Evolutionary conservation across 2,113 vertebrate genomes (phyloP).

Genomic region (Promerops cafer): DNA sequence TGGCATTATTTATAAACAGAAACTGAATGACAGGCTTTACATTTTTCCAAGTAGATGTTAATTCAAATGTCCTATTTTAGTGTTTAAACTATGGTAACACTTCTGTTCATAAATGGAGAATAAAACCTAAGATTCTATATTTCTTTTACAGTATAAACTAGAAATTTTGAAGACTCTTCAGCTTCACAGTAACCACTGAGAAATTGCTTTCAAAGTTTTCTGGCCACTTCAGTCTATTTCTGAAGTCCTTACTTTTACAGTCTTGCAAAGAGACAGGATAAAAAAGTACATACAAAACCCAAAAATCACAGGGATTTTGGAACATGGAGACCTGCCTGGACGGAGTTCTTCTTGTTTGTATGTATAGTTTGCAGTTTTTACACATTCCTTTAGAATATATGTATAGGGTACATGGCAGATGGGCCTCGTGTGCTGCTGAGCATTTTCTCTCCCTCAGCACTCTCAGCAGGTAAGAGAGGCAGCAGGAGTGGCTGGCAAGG

Average conservation of each 20-base stretch:
- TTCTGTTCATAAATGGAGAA: neutral
- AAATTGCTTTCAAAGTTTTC: neutral
- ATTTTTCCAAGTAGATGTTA: neutral
- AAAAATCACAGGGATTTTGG: neutral
- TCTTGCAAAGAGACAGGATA: neutral
- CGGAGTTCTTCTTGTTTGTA: neutral
- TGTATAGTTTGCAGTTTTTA: neutral
- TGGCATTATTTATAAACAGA: neutral
- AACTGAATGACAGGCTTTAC: neutral
- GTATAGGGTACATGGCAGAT: neutral
- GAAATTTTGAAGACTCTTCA: neutral
- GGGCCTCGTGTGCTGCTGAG: neutral
- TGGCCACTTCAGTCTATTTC: neutral
- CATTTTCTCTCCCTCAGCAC: neutral
- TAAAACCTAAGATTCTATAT: neutral
- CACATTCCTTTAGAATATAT: neutral
- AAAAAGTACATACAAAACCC: rapidly evolving
- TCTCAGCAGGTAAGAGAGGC: rapidly evolving
- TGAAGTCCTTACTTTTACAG: neutral
- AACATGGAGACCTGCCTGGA: neutral
- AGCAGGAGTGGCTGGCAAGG: neutral
- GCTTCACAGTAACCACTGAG: neutral
- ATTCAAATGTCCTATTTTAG: neutral
- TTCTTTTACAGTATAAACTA: neutral
- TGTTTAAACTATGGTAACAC: neutral